Base-by-base conservation (phyloP, 1,140 invertebrate species). In the Thalassaphorura encarpata region DNA sequence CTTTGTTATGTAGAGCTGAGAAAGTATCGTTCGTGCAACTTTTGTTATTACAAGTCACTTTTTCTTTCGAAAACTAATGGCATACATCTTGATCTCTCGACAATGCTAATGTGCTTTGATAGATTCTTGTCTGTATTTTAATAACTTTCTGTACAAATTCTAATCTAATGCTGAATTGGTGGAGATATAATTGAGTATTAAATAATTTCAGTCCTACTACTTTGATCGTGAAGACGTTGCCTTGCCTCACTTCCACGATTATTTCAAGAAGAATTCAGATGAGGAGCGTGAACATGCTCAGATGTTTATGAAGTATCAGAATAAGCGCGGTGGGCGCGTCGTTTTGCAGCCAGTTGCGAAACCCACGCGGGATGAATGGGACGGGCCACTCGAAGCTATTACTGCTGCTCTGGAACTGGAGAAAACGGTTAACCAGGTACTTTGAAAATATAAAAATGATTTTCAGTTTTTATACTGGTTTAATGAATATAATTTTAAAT, bases 151-250 rank as follows among this genome's bases (percentile, higher is more conserved):
- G n/a, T n/a, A n/a, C n/a, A n/a, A n/a, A n/a, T n/a, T n/a, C n/a
- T n/a, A n/a, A n/a, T n/a, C n/a, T n/a, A n/a, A n/a, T n/a, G 47
- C 19, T 51, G 19, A 24, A 16, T 6, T 15, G 16, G 52, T 41
- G 18, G 24, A 18, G 28, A 23, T 31, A 33, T 8, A 5, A 33
- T 21, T 21, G 11, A 33, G 3, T 42, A 13, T 43, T 31, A 33
- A 21, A 31, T 47, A 13, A 27, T 55, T 54, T 13, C 63, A 78
- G 79, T 69, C 74, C 29, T 76, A 68, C 62, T 77, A 80, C 67
- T 83, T 82, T 61, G 76, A 80, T 56, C 70, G 81, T 19, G 78
- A 82, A 64, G 81, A 83, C 69, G 77, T 83, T n/a, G 78, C 79
- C n/a, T 70, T 83, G 26, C 70, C 70, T 21, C 80, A 79, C 26